These are phyloP conservation scores for Accipiter virgatus DNA, from an alignment of 2,113 vertebrate genomes.

Conservation along the genomic window DNA sequence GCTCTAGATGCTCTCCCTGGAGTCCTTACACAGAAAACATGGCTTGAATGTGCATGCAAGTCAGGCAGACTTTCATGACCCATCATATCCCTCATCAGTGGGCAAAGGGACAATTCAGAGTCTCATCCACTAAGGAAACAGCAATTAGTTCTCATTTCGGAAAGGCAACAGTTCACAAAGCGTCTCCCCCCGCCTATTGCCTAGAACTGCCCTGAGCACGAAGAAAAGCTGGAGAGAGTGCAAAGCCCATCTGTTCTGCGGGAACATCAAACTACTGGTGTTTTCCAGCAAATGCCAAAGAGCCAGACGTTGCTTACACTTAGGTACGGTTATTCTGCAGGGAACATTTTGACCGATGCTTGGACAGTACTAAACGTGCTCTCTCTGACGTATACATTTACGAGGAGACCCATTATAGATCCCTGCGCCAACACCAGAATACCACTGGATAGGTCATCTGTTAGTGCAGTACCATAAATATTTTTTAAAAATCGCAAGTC, in stretches of 20 bases:
- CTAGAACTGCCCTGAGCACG: neutral
- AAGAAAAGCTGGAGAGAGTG: neutral
- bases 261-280: neutral
- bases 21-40: neutral
- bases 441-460: neutral
- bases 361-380: neutral
- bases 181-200: neutral
- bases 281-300: neutral
- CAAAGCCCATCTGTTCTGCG: neutral
- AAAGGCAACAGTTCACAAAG: neutral
- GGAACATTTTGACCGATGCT: neutral
- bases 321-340: neutral
- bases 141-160: neutral
- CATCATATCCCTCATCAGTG: neutral
- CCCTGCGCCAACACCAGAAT: neutral
- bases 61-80: constrained; percentile 7
- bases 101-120: neutral
- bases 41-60: constrained; percentile 34
- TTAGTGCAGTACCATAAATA: neutral
- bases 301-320: neutral
- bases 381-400: neutral
- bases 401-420: neutral
- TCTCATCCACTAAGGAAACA: neutral
- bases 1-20: constrained; percentile 29
- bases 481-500: neutral